Base-by-base conservation (phyloP, 2,888 invertebrate genomes). In the Drosophila multiciliata region DNA sequence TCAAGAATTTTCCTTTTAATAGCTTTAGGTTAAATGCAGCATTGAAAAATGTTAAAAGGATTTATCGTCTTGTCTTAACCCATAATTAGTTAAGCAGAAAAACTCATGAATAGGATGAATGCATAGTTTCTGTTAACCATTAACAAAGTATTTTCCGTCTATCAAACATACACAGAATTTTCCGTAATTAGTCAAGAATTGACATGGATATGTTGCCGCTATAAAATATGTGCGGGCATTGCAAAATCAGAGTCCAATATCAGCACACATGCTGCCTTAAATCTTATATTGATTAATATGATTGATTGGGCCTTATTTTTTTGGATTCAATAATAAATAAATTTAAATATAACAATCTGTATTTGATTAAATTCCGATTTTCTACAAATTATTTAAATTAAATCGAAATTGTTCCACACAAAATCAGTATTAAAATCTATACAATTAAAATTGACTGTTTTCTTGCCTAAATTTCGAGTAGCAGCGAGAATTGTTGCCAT, bases 101-200 rank as follows among this genome's bases (percentile, higher is more conserved):
- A 12, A 5, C n/a, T 6, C 36, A 53, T 55, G 45, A 71, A 38
- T 33, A 60, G 33, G 38, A 63, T 23, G 20, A 20, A 57, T 57
- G 57, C 29, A 32, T 11, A 29, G 11, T 53, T 52, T 23, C 63
- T 4, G 1, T 23, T 8, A 45, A 15, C 2, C 45, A 45, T 45
- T 12, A 23, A 15, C 15, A 45, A 23, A 45, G 23, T 45, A 26
- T 15, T 45, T 23, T 1, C 15, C 23, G 15, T 8, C 15, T 23
- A 15, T 9, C 45, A 23, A 23, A 7, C 23, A 8, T 23, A 8
- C 15, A 0, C 4, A 23, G 26, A 45, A 45, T 2, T 23, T 15
- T 2, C 2, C 12, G 7, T 23, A 15, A 23, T 23, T 45, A 8
- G 45, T 15, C 45, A 7, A 3, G 12, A 12, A 45, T 45, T 45